Evolutionary conservation across 2,113 vertebrate species (phyloP), one percentile per base, ranked within the genome.

Genomic region (Petrocephalus microphthalmus): DNA sequence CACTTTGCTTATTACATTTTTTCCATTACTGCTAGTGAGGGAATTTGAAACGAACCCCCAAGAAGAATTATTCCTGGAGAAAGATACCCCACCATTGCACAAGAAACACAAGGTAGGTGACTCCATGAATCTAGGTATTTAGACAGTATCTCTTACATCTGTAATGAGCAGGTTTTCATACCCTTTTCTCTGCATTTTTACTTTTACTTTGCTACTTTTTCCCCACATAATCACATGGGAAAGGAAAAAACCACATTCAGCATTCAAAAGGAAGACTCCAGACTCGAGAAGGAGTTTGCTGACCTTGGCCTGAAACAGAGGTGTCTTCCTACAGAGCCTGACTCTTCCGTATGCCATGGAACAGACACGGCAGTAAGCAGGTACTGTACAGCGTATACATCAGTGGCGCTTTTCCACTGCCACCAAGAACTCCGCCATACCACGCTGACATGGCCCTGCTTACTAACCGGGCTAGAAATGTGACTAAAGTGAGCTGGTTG

Each of bases 91-190:
- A 25, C 15, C 60, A 19, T 29, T 42, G n/a, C 54, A 57, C 57
- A 71, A 17, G n/a, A 71, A 71, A 51, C 86, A 87, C 20, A 87
- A 87, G 60, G 86, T 87, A 87, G 60, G 42, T 57, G 37, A 47
- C 20, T 29, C 29, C n/a, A 51, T 29, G 37, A 67, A 49, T 49
- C 42, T 25, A 42, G 85, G 8, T 17, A 57, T 86, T 60, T 19
- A 22, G 7, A 19, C 6, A 1, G 13, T 56, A 45, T 22, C 10
- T 64, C 85, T 86, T 5, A 8, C 19, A 86, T 22, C 37, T 86
- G 29, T 60, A 47, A 86, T 19, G 33, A 54, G 11, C 53, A 2
- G 15, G 33, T 42, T 78, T 78, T 78, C 29, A 42, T 19, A 42
- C 71, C 37, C 17, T 42, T 37, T 29, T 29, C 6, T 19, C 13